phyloP scores from a whole-genome alignment of 2,888 invertebrate species.

The Acleris laterana region DNA sequence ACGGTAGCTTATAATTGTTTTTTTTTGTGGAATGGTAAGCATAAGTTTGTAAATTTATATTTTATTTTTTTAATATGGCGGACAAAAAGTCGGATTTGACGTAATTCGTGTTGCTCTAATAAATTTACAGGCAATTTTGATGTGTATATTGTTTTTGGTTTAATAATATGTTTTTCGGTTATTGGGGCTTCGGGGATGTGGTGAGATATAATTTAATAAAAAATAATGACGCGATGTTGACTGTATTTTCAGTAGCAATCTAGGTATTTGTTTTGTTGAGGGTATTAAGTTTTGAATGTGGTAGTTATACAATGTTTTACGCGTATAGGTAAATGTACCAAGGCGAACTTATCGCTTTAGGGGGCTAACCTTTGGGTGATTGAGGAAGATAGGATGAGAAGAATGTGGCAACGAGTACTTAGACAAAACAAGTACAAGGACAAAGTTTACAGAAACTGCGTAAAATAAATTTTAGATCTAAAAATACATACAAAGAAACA shows the following conservation, averaged over 20 bases:
- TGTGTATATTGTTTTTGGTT: slow-evolving; percentile 50
- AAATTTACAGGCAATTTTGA: slow-evolving; percentile 68
- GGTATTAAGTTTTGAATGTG: no score
- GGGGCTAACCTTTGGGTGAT: no score
- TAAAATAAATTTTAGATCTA: no score
- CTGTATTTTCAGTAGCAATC: background rate
- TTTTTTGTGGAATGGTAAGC: slow-evolving; percentile 20
- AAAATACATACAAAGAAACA: no score
- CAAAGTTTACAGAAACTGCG: no score
- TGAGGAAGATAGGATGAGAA: no score
- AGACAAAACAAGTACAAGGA: no score
- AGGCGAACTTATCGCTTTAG: no score
- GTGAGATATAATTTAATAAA: slow-evolving; percentile 11
- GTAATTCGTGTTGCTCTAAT: slow-evolving; percentile 69
- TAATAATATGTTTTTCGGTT: slow-evolving; percentile 30
- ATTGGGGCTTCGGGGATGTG: slow-evolving; percentile 13
- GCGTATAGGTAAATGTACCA: no score
- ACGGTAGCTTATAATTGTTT: slow-evolving; percentile 27
- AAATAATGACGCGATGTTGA: slow-evolving; percentile 9
- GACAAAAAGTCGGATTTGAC: slow-evolving; percentile 64
- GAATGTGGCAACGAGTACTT: no score
- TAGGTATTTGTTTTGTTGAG: no score
- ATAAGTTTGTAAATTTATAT: slow-evolving; percentile 48
- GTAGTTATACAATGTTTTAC: no score
- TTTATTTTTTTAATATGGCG: slow-evolving; percentile 72